Evolutionary conservation across 1,140 invertebrate genomes (phyloP).

Genomic region (Drosophila micromelanica): DNA sequence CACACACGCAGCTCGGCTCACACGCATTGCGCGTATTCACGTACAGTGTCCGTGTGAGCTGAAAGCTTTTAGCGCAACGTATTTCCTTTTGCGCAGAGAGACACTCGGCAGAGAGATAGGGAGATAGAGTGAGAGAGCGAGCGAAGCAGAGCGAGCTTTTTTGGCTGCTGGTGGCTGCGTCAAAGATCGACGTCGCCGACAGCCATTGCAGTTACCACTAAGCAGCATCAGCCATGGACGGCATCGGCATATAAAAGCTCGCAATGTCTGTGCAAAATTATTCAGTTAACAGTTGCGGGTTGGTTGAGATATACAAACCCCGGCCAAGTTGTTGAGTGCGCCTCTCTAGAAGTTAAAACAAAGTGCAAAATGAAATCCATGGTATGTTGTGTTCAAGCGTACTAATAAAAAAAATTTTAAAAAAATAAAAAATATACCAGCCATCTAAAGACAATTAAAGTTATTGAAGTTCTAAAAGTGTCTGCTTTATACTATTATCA

Average conservation of each 20-base stretch:
- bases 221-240: conserved; percentile 54
- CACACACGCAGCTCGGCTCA: conserved; percentile 33
- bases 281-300: conserved; percentile 84
- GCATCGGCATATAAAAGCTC: conserved; percentile 81
- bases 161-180: conserved; percentile 31
- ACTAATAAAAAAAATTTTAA: conserved; percentile 40
- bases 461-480: conserved; percentile 22
- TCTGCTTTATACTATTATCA: conserved; percentile 9
- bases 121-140: conserved; percentile 14
- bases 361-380: conserved; percentile 82
- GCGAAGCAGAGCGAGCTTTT: conserved; percentile 57
- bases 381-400: conserved; percentile 73
- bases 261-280: conserved; percentile 77
- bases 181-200: conserved; percentile 48
- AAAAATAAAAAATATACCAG: conserved; percentile 15
- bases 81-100: conserved; percentile 60
- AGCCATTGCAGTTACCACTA: conserved; percentile 43
- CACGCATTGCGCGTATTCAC: conserved; percentile 58
- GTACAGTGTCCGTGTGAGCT: conserved; percentile 62
- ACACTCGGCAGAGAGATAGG: conserved; percentile 10
- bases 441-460: conserved; percentile 5
- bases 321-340: conserved; percentile 42
- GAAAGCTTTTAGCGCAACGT: conserved; percentile 54
- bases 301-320: conserved; percentile 79
- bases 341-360: conserved; percentile 50